phyloP scores from a whole-genome alignment of 1,140 invertebrate species.

The Orius insidiosus region DNA sequence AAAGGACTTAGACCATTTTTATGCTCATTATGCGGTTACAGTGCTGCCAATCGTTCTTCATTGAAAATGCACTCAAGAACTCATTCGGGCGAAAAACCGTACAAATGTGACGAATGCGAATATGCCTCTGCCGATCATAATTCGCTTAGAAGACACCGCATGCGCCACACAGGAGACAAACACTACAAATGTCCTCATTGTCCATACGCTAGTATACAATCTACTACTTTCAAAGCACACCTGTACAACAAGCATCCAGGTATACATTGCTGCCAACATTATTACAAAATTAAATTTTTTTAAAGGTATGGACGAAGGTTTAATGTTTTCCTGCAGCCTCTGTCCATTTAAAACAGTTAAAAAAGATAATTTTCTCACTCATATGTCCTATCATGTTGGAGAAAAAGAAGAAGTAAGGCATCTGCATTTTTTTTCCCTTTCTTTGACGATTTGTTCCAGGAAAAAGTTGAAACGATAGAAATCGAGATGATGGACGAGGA shows the following conservation, averaged over 20 bases:
- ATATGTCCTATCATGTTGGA: slow-evolving; percentile 27
- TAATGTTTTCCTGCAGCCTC: slow-evolving; percentile 30
- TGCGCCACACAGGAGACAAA: slow-evolving; percentile 26
- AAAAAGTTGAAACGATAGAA: too few species aligned
- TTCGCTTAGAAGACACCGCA: slow-evolving; percentile 58
- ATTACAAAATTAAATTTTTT: slow-evolving; percentile 3
- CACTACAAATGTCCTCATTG: slow-evolving; percentile 20
- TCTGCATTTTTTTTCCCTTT: too few species aligned
- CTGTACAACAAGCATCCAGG: slow-evolving; percentile 31
- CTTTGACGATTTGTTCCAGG: too few species aligned
- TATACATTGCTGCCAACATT: slow-evolving; percentile 8
- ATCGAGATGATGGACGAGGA: too few species aligned
- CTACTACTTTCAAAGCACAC: slow-evolving; percentile 41
- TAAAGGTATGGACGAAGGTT: slow-evolving; percentile 23
- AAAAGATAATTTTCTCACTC: slow-evolving; percentile 27
- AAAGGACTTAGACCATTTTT: slow-evolving; percentile 37
- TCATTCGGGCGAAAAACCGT: slow-evolving; percentile 64
- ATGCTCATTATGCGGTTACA: slow-evolving; percentile 55
- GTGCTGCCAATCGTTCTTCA: slow-evolving; percentile 38
- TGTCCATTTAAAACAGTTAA: slow-evolving; percentile 32
- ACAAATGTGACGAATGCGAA: slow-evolving; percentile 54
- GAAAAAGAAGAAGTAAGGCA: too few species aligned
- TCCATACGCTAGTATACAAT: slow-evolving; percentile 46
- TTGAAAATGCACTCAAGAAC: slow-evolving; percentile 53
- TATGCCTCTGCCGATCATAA: slow-evolving; percentile 68